These are phyloP conservation scores for Rallus crepitans DNA, from an alignment of 2,797 vertebrate genomes.

Conservation along the genomic window DNA sequence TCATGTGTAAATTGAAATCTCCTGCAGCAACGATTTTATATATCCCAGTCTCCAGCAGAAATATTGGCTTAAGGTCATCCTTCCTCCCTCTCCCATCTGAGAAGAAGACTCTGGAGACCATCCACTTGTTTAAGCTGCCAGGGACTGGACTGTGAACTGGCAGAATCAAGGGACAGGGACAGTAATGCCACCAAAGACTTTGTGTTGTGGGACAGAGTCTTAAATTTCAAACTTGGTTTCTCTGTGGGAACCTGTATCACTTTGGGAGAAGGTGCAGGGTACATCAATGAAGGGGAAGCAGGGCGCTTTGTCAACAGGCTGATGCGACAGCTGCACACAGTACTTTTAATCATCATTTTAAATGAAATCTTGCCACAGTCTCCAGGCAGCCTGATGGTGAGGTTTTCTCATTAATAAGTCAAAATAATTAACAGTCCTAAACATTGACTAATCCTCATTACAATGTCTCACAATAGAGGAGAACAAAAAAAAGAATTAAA, in stretches of 20 bases:
- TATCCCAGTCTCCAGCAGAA: not conserved
- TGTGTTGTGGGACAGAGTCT: not conserved
- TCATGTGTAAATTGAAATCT: not conserved
- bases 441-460: not conserved
- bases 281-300: not conserved
- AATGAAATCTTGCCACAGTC: not conserved
- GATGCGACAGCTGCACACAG: not conserved
- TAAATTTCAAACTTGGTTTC: not conserved
- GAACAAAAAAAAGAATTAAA: not conserved
- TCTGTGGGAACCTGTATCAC: not conserved
- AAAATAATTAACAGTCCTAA: not conserved
- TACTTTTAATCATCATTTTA: not conserved
- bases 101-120: rapidly evolving
- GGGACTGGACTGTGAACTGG: not conserved
- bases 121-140: not conserved
- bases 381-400: not conserved
- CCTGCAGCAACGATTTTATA: not conserved
- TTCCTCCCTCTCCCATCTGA: not conserved
- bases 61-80: not conserved
- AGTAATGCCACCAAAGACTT: not conserved
- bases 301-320: not conserved
- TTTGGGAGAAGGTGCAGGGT: not conserved
- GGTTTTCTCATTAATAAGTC: not conserved
- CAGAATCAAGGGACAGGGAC: not conserved
- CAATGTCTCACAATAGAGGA: not conserved